Evolutionary conservation across 2,888 invertebrate genomes (phyloP).

Genomic region (Clitarchus hookeri): DNA sequence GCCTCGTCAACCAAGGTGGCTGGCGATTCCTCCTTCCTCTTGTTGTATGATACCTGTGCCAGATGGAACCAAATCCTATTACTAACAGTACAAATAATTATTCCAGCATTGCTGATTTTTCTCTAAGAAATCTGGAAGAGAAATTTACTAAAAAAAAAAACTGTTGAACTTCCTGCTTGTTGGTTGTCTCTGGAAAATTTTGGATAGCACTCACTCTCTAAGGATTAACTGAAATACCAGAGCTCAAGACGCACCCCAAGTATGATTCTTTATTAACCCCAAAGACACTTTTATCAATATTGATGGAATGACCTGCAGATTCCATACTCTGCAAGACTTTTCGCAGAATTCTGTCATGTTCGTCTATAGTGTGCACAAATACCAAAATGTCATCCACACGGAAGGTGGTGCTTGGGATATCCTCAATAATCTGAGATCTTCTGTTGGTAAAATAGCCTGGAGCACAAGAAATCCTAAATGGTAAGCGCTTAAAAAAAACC

Average conservation of each 20-base stretch:
- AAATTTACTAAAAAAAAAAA: constrained; percentile 33
- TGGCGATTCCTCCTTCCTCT: too few relatives aligned
- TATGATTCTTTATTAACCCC: not conserved
- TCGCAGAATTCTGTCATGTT: constrained; percentile 43
- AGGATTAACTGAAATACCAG: constrained; percentile 38
- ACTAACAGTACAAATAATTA: constrained; percentile 17
- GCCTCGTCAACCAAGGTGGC: too few relatives aligned
- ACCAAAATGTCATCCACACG: constrained; percentile 19
- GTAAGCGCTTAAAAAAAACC: constrained; percentile 43
- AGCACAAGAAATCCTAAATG: constrained; percentile 43
- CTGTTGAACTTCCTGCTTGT: constrained; percentile 39
- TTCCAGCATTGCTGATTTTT: not conserved
- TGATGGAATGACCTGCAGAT: constrained; percentile 35
- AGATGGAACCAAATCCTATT: too few relatives aligned
- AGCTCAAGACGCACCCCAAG: constrained; percentile 40
- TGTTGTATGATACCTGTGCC: too few relatives aligned
- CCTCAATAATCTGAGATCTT: constrained; percentile 39
- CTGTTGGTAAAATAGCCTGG: constrained; percentile 41
- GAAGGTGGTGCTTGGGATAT: not conserved
- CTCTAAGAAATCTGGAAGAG: not conserved
- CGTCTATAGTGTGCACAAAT: constrained; percentile 40
- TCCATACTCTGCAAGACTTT: constrained; percentile 41
- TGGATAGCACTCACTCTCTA: constrained; percentile 40
- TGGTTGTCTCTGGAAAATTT: constrained; percentile 36
- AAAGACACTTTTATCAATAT: constrained; percentile 41